These are phyloP conservation scores for Eptatretus atami DNA, from an alignment of 2,797 vertebrate species.

Conservation along the genomic window DNA sequence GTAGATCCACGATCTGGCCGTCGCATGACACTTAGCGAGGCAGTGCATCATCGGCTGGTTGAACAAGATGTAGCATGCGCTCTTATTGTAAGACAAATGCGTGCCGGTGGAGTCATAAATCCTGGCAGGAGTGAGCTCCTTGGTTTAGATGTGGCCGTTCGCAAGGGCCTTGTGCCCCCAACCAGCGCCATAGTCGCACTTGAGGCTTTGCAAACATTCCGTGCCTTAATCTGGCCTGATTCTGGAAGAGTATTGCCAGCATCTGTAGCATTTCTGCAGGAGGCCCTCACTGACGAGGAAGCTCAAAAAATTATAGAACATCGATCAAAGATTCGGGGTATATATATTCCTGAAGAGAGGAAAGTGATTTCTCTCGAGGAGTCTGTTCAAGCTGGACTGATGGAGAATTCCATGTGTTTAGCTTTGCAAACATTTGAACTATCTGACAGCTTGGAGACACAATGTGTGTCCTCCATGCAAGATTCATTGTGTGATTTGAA, in stretches of 20 bases:
- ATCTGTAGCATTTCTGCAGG: conserved; percentile 39
- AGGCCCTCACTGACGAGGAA: conserved; percentile 31
- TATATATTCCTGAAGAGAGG: conserved; percentile 33
- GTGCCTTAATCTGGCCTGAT: conserved; percentile 54
- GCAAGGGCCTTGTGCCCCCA: conserved; percentile 28
- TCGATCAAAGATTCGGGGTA: conserved; percentile 23
- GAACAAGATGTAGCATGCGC: conserved; percentile 51
- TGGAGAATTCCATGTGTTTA: conserved; percentile 10
- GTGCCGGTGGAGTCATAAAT: conserved; percentile 41
- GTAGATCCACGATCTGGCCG: conserved; percentile 49
- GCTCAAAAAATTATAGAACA: conserved; percentile 24
- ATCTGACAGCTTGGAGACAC: no score
- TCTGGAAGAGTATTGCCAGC: conserved; percentile 38
- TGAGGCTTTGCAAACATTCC: conserved; percentile 35
- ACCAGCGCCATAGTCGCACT: conserved; percentile 32
- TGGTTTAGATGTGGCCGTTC: conserved; percentile 33
- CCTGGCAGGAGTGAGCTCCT: conserved; percentile 27
- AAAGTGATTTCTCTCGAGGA: conserved; percentile 28
- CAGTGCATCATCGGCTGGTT: conserved; percentile 29
- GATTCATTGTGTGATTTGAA: no score
- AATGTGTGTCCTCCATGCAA: no score
- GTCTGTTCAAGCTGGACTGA: conserved; percentile 15
- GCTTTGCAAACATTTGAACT: no score
- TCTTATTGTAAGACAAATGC: conserved; percentile 38
- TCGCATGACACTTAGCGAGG: conserved; percentile 33